phyloP scores from a whole-genome alignment of 2,888 invertebrate species.

The Caenorhabditis drosophilae region DNA sequence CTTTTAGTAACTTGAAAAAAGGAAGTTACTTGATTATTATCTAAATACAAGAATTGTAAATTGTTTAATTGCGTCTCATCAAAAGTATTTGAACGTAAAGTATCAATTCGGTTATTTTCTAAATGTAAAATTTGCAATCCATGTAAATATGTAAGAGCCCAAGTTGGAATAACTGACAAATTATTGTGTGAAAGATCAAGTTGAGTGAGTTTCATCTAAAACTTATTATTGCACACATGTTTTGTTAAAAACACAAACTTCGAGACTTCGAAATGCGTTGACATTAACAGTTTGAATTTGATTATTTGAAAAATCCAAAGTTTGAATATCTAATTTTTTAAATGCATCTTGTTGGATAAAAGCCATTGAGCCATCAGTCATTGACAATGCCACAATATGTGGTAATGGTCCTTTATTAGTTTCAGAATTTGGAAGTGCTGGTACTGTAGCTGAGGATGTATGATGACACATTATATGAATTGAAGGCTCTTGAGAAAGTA shows the following conservation, averaged over 20 bases:
- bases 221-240: slow-evolving; percentile 3
- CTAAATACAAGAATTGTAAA: slow-evolving; percentile 65
- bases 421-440: slow-evolving; percentile 41
- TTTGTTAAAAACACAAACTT: slow-evolving; percentile 35
- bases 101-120: slow-evolving; percentile 61
- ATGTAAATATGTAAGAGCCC: slow-evolving; percentile 62
- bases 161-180: slow-evolving; percentile 58
- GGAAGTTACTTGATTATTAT: slow-evolving; percentile 59
- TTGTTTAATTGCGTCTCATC: slow-evolving; percentile 63
- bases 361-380: slow-evolving; percentile 53
- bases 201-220: slow-evolving; percentile 56
- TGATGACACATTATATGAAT: slow-evolving; percentile 52
- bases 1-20: not conserved
- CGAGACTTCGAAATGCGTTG: slow-evolving; percentile 68
- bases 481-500: slow-evolving; percentile 25
- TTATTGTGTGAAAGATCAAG: slow-evolving; percentile 61
- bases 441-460: slow-evolving; percentile 46
- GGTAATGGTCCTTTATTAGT: slow-evolving; percentile 19
- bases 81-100: slow-evolving; percentile 55
- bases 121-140: slow-evolving; percentile 65
- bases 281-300: slow-evolving; percentile 67
- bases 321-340: slow-evolving; percentile 59
- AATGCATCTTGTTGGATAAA: slow-evolving; percentile 63
- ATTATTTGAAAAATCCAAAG: slow-evolving; percentile 63
- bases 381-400: slow-evolving; percentile 50